Base-by-base conservation (phyloP, 2,888 invertebrate genomes). In the Pammene fasciana region DNA sequence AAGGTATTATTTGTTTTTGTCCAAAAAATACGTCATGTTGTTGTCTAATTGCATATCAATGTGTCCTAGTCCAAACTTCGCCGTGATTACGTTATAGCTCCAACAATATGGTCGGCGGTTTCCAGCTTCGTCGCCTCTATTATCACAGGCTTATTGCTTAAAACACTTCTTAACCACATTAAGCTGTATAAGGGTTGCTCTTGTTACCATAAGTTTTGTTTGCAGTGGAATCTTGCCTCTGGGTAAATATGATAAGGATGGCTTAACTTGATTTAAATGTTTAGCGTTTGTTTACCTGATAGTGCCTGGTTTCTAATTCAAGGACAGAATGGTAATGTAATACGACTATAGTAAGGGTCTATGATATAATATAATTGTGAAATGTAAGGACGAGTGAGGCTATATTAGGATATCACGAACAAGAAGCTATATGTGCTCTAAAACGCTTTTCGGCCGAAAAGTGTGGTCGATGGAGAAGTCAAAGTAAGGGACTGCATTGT, bases 41-140 rank as follows among this genome's bases (percentile, higher is more conserved):
- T 43, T 36, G 1, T 16, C 43, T 18, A 14, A 16, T 13, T 45
- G 10, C 0, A 9, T 0, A 36, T 1, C 76, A 5, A 75, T 81
- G 70, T 74, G 72, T 74, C 16, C 7, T 34, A 10, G 8, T 7
- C 45, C 56, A 72, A 78, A 77, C 74, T 76, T 76, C 61, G 65
- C 59, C 56, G 71, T 75, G 75, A 80, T 78, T 74, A 75, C 76
- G 67, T 75, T 77, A 80, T 74, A 74, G 74, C 75, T 73, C 68
- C 66, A 70, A 71, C 75, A 78, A 79, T 82, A 78, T 78, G 78
- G 79, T 76, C 76, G 73, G 75, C 77, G 75, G 75, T 71, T 74
- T 61, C 68, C 71, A 54, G 71, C 74, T 71, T 75, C 75, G 73
- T 71, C 72, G 73, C 73, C 72, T 64, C 68, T 76, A 78, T 77